A percentile compares a stretch with the other conserved stretches of the same genome.
These are phyloP conservation scores for Nymphicus hollandicus DNA, from an alignment of 2,113 vertebrate genomes.

Conservation along the genomic window DNA sequence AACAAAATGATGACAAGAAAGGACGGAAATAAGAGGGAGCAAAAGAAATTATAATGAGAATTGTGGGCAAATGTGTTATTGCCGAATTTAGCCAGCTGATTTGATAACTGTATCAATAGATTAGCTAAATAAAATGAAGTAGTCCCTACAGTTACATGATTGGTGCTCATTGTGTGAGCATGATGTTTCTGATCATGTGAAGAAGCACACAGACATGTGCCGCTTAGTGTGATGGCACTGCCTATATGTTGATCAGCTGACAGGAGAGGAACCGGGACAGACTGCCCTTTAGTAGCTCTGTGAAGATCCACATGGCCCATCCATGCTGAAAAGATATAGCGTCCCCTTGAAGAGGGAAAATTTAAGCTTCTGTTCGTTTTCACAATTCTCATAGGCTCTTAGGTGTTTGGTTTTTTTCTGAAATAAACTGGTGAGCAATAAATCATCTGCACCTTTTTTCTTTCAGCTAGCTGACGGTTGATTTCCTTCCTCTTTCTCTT, in stretches of 20 bases:
- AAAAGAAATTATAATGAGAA: background rate
- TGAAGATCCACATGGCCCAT: background rate
- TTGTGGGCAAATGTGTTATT: background rate
- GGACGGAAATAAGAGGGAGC: background rate
- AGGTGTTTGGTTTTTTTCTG: background rate
- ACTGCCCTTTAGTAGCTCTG: background rate
- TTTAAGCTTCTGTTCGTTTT: background rate
- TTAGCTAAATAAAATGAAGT: background rate
- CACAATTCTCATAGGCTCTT: background rate
- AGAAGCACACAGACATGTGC: rapidly evolving
- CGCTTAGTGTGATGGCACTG: background rate
- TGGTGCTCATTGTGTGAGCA: background rate
- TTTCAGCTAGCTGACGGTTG: background rate
- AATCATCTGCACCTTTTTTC: background rate
- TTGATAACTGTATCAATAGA: background rate
- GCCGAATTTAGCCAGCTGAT: background rate
- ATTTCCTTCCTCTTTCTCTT: slow-evolving; percentile 65
- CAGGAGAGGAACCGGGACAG: background rate
- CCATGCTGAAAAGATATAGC: background rate
- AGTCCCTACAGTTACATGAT: background rate
- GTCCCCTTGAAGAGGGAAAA: background rate
- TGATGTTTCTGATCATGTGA: background rate
- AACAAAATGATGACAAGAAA: background rate
- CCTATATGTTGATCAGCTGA: background rate
- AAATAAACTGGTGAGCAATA: background rate